These are phyloP conservation scores for Laupala kohalensis DNA, from an alignment of 1,140 invertebrate species.

Conservation along the genomic window DNA sequence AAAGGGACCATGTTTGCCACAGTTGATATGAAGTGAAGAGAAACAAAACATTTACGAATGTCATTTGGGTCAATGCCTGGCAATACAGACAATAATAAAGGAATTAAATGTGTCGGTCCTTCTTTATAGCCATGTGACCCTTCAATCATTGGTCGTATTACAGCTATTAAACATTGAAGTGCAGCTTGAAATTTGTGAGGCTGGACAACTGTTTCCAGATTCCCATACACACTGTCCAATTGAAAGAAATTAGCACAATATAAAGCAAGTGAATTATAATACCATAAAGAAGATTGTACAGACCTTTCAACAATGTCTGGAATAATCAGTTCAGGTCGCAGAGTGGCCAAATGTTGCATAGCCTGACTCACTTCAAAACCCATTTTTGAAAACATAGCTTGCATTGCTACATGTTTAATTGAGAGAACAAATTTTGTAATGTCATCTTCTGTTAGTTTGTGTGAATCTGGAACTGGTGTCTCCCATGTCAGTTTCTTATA, in stretches of 20 bases:
- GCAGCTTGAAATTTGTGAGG: constrained; percentile 70
- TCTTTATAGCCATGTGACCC: constrained; percentile 53
- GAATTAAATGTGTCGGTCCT: constrained; percentile 66
- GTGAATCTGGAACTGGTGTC: constrained; percentile 45
- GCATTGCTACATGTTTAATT: constrained; percentile 50
- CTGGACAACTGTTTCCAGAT: constrained; percentile 74
- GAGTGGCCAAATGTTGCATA: constrained; percentile 57
- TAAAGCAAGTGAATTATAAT: neutral
- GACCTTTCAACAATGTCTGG: constrained; percentile 67
- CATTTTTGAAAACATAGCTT: constrained; percentile 63
- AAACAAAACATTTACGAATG: constrained; percentile 64
- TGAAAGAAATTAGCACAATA: neutral
- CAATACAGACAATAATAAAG: constrained; percentile 60
- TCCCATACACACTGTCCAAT: constrained; percentile 45
- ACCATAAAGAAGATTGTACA: neutral
- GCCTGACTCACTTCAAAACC: constrained; percentile 51
- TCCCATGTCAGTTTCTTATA: constrained; percentile 51
- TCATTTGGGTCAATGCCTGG: constrained; percentile 89
- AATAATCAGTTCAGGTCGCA: constrained; percentile 71
- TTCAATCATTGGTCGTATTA: constrained; percentile 52
- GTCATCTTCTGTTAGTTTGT: constrained; percentile 64
- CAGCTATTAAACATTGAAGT: constrained; percentile 60
- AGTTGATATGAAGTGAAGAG: constrained; percentile 64
- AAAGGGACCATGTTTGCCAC: constrained; percentile 65
- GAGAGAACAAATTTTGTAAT: constrained; percentile 70